These are phyloP conservation scores for Potamarius usumacintae DNA, from an alignment of 2,113 vertebrate species.

Conservation along the genomic window DNA sequence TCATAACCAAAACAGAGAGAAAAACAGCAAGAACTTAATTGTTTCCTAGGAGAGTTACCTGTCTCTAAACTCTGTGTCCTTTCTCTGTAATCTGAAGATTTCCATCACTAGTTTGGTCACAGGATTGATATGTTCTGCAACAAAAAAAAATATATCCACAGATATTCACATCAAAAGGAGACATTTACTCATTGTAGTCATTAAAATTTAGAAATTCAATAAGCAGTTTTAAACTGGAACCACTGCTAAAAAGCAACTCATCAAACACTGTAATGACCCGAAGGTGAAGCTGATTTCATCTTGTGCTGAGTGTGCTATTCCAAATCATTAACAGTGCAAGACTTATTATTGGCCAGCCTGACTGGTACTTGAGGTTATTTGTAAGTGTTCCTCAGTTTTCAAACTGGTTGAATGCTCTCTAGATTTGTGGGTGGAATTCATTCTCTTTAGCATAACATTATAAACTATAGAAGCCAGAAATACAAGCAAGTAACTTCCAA, in stretches of 20 bases:
- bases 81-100: conserved; percentile 35
- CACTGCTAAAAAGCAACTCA: neutral
- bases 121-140: conserved; percentile 28
- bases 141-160: neutral
- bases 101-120: conserved; percentile 41
- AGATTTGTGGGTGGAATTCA: neutral
- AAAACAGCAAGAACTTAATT: neutral
- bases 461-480: neutral
- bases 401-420: neutral
- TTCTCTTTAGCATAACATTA: neutral
- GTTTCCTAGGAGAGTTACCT: conserved; percentile 14
- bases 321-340: neutral
- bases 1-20: neutral
- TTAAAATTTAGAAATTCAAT: neutral
- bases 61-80: conserved; percentile 11
- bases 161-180: neutral
- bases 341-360: neutral
- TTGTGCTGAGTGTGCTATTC: neutral
- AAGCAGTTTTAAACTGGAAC: neutral
- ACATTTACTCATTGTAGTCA: neutral
- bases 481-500: neutral
- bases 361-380: neutral
- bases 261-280: neutral
- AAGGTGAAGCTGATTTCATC: neutral
- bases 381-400: neutral